Percentiles rank a stretch among this genome's conserved stretches.
These are phyloP conservation scores for Mobula hypostoma DNA, from an alignment of 2,113 vertebrate species.

Conservation along the genomic window DNA sequence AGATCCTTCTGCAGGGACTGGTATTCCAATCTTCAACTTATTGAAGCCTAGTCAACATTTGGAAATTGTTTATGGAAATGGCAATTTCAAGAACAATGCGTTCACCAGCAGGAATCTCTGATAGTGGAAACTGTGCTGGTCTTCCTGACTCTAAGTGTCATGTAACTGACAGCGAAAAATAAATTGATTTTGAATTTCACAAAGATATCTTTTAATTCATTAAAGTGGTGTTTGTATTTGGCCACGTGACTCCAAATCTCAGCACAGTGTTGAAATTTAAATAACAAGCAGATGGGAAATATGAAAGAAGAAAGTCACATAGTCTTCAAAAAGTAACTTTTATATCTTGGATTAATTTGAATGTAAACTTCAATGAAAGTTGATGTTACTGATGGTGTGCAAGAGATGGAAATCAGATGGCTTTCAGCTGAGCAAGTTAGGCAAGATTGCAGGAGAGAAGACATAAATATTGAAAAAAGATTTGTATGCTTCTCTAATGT, in stretches of 20 bases:
- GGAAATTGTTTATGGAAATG: no score
- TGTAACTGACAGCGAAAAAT: not conserved
- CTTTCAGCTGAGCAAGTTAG: constrained; percentile 39
- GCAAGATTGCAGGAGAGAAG: not conserved
- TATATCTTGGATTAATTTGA: constrained; percentile 69
- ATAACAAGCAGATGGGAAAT: constrained; percentile 85
- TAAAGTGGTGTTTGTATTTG: not conserved
- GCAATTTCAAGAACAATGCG: not conserved
- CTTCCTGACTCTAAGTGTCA: not conserved
- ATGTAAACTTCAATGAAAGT: constrained; percentile 84
- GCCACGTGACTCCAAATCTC: constrained; percentile 56
- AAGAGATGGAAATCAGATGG: constrained; percentile 73
- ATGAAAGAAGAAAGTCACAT: constrained; percentile 70
- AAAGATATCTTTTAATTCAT: not conserved
- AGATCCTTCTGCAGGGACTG: no score
- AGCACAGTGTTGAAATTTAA: constrained; percentile 73
- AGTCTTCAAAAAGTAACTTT: constrained; percentile 56
- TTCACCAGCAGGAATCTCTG: not conserved
- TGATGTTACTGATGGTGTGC: constrained; percentile 75
- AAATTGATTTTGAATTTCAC: not conserved
- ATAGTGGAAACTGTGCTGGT: not conserved
- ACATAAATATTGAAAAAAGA: not conserved
- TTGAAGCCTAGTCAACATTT: no score
- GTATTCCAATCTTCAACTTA: no score
- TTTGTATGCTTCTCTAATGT: not conserved